phyloP scores from a whole-genome alignment of 2,113 vertebrate species.

The Suncus etruscus region DNA sequence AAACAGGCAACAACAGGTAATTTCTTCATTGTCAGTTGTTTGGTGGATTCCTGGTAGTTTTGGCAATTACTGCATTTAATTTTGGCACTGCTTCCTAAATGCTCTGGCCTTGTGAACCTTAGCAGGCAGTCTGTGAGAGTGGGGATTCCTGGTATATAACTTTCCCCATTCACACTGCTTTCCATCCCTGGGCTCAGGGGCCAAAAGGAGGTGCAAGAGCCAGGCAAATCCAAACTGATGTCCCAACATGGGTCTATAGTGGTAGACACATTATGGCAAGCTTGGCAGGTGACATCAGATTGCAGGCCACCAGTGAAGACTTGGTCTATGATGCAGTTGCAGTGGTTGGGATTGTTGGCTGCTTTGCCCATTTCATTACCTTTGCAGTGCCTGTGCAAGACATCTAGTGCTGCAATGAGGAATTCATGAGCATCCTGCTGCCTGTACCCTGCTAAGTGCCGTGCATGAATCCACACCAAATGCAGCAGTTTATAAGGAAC shows the following conservation, averaged over 20 bases:
- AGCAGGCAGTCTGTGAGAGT: slow-evolving; percentile 98
- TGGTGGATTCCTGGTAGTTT: slow-evolving; percentile 99
- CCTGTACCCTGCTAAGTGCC: slow-evolving; percentile 98
- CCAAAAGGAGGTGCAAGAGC: slow-evolving; percentile 98
- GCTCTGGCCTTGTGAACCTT: slow-evolving; percentile 97
- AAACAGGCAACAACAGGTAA: slow-evolving; percentile 99
- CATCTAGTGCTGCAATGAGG: slow-evolving; percentile 98
- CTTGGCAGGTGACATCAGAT: slow-evolving; percentile 91
- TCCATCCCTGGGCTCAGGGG: slow-evolving; percentile 97
- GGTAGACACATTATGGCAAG: slow-evolving; percentile 93
- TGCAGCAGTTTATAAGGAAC: slow-evolving; percentile 99
- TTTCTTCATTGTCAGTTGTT: slow-evolving; percentile 99
- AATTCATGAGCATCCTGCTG: slow-evolving; percentile 99
- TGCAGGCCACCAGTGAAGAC: slow-evolving; percentile 94
- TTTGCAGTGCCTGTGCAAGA: slow-evolving; percentile 99
- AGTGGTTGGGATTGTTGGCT: slow-evolving; percentile 93
- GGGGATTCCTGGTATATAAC: slow-evolving; percentile 95
- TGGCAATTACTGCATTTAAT: slow-evolving; percentile 99
- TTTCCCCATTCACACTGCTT: slow-evolving; percentile 96
- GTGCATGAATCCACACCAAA: slow-evolving; percentile 98
- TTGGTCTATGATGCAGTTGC: slow-evolving; percentile 96
- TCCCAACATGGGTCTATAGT: slow-evolving; percentile 99
- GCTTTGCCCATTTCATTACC: slow-evolving; percentile 87
- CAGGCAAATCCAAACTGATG: slow-evolving; percentile 98
- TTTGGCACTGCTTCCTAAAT: slow-evolving; percentile 99